A percentile compares a stretch with the other conserved stretches of the same genome.
These are phyloP conservation scores for Adelphocoris suturalis DNA, from an alignment of 2,888 invertebrate genomes.

Conservation along the genomic window DNA sequence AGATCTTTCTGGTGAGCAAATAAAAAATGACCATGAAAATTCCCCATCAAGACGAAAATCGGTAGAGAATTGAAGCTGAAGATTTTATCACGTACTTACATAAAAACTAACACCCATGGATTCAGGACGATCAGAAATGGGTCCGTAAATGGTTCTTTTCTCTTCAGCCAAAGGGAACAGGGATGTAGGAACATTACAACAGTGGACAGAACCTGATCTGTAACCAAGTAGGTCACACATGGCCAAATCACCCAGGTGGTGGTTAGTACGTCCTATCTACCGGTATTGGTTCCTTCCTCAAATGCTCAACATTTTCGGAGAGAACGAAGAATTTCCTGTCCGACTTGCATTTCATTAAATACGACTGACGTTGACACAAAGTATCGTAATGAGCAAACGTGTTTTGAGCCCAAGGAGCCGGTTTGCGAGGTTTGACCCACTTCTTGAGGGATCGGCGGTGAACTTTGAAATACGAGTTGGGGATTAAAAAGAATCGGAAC, in stretches of 20 bases:
- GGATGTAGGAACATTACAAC: not conserved
- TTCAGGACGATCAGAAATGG: too few relatives aligned
- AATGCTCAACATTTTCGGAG: not conserved
- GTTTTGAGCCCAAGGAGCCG: not conserved
- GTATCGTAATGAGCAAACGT: not conserved
- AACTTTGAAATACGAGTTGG: not conserved
- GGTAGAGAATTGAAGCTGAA: too few relatives aligned
- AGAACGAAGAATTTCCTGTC: not conserved
- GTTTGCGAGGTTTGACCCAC: conserved; percentile 22
- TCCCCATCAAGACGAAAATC: too few relatives aligned
- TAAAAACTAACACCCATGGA: too few relatives aligned
- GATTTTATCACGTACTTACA: too few relatives aligned
- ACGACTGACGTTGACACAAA: too few relatives aligned
- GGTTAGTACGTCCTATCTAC: not conserved
- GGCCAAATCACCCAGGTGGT: not conserved
- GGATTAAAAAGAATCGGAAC: not conserved
- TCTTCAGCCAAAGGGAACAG: too few relatives aligned
- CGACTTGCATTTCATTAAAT: not conserved
- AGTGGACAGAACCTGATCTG: conserved; percentile 8
- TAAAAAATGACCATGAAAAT: too few relatives aligned
- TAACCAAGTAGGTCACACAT: conserved; percentile 8
- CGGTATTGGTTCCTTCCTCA: not conserved
- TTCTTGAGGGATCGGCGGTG: not conserved
- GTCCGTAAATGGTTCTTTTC: too few relatives aligned
- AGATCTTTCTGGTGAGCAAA: too few relatives aligned